Percentiles rank a stretch among this genome's conserved stretches.
phyloP scores from a whole-genome alignment of 2,797 vertebrate species.

The Hafferia zeledoni region DNA sequence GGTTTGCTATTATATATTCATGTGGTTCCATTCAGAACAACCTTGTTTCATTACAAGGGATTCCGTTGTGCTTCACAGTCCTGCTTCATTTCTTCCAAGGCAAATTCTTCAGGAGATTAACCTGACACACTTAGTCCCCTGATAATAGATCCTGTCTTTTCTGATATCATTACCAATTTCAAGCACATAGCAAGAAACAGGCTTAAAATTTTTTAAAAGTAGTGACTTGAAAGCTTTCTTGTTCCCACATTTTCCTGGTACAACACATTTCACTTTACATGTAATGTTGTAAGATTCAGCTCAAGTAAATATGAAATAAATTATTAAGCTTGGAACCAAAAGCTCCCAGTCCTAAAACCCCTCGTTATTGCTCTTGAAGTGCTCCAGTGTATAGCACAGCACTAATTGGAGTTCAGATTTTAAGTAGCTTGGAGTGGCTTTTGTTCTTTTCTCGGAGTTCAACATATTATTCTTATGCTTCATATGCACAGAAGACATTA shows the following conservation, averaged over 20 bases:
- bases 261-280: constrained; percentile 54
- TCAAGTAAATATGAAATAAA: constrained; percentile 64
- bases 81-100: constrained; percentile 60
- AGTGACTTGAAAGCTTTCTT: constrained; percentile 43
- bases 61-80: constrained; percentile 33
- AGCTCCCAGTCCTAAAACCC: background rate
- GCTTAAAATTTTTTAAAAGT: constrained; percentile 1
- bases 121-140: constrained; percentile 68
- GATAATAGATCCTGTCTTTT: constrained; percentile 61
- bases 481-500: constrained; percentile 32
- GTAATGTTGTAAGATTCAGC: constrained; percentile 20
- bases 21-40: constrained; percentile 40
- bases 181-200: constrained; percentile 44
- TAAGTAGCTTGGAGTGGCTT: background rate
- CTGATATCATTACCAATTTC: constrained; percentile 59
- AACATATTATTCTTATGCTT: constrained; percentile 15
- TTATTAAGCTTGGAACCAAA: constrained; percentile 43
- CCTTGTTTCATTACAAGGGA: background rate
- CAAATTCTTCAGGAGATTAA: constrained; percentile 72
- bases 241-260: constrained; percentile 22
- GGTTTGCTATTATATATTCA: constrained; percentile 40
- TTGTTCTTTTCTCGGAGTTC: background rate
- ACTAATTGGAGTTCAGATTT: constrained; percentile 3
- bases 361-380: background rate
- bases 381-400: background rate